Evolutionary conservation across 2,113 vertebrate species (phyloP), one percentile per base, ranked within the genome.

Genomic region (Pedionomus torquatus): DNA sequence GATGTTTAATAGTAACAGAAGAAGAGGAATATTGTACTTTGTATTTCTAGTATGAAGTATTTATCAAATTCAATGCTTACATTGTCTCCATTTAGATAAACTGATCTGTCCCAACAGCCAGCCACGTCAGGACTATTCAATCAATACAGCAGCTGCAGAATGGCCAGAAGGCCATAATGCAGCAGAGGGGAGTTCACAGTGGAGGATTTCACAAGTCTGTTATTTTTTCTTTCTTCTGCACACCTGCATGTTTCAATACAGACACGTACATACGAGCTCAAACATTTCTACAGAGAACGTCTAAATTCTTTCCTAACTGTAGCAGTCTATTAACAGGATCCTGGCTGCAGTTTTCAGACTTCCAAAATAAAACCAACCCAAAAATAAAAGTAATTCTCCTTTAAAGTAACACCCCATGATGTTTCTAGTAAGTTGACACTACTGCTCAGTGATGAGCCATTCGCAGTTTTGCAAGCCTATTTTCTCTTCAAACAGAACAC

Each of bases 101-200:
- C 39, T 55, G 69, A 95, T 92, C 72, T 91, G 89, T 82, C 63
- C 91, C 64, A 91, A 79, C 77, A 92, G 61, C 35, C 41, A 90
- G 49, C 48, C 75, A 92, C 61, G 16, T 92, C 91, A 95, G 11
- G 44, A 65, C 89, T 87, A 44, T 58, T 90, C 57, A 76, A 92
- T 97, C 92, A 91, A 95, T 79, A 82, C 37, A 49, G 68, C 94
- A 96, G 95, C 95, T 95, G 89, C 65, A 57, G 86, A 79, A 83
- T 2, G 1, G 57, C 86, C 92, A 87, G 77, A 86, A 86, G 94
- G 90, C 81, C 80, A 33, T 43, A 66, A 81, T 1, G 14, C 63
- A 82, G 74, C 83, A 60, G 20, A 81, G 20, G 33, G n/a, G 49
- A 90, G 49, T 89, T 54, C 33, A 46, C 46, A 54, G 52, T 3